Evolutionary conservation across 2,797 vertebrate species (phyloP), one percentile per base, ranked within the genome.

Genomic region (Pygocentrus nattereri): DNA sequence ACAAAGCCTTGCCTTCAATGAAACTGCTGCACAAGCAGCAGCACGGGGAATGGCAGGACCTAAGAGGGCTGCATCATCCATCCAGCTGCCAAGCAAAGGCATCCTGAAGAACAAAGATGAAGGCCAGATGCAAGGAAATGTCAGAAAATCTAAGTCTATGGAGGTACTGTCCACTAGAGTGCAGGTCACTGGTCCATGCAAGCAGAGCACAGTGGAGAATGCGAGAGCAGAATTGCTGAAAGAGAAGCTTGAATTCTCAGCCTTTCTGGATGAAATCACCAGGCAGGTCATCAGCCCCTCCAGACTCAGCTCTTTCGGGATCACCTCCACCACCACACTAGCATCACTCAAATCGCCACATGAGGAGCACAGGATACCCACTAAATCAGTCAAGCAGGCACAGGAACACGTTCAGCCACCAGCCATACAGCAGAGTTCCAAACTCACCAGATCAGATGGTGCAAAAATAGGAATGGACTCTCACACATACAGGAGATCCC

Each of bases 201-300:
- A 85, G 67, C 73, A 56, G 68, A 75, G 38, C 23, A 56, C 62
- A 41, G 78, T 87, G 23, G 86, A 91, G 76, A 84, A 61, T 64
- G 86, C 89, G 16, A 91, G 65, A 76, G 80, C 88, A 59, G 87
- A 87, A 58, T 87, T 94, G 83, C 82, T 94, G 3, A 89, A 94
- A 80, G 93, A 92, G 84, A 97, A 95, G 82, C 30, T 95, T 49
- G 93, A 92, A 56, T 96, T 96, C 70, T 97, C 96, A 11, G 94
- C 93, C 12, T 96, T 97, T 90, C 88, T 96, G 50, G 93, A 96
- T 76, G 96, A 96, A 85, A 96, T 96, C 74, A 96, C 96, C 8
- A 91, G 88, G 54, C 95, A 95, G 67, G 94, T 97, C 19, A 93
- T 96, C 68, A 96, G 95, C 84, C 94, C 95, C 0, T 94, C 93